Conservation (phyloP, 2,113 vertebrate species). For the Gobius niger region DNA sequence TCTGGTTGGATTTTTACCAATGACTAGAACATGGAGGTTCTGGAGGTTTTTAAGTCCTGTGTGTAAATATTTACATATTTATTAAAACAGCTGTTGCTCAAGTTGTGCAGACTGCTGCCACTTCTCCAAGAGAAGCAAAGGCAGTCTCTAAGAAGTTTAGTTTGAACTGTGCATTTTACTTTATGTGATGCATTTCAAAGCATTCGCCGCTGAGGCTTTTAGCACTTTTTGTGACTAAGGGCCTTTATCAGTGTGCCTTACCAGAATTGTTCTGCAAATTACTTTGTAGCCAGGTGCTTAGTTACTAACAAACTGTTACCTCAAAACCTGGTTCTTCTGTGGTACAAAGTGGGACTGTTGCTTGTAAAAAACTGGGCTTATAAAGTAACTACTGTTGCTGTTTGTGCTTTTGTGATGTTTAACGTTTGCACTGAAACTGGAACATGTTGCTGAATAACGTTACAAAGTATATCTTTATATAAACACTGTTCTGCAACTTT, state of each 20-base stretch:
- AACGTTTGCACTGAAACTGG: constrained; percentile 60
- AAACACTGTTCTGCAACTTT: constrained; percentile 49
- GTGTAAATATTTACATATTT: constrained; percentile 21
- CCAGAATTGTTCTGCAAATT: constrained; percentile 18
- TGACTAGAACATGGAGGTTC: constrained; percentile 1
- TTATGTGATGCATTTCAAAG: constrained; percentile 18
- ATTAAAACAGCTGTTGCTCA: constrained; percentile 19
- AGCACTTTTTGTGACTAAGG: constrained; percentile 41
- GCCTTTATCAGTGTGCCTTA: constrained; percentile 60
- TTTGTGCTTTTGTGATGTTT: constrained; percentile 8
- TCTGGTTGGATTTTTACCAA: neutral
- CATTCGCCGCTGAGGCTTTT: constrained; percentile 67
- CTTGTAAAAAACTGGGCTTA: neutral
- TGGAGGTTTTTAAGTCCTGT: constrained; percentile 20
- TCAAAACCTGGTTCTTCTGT: neutral
- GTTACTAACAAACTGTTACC: constrained; percentile 29
- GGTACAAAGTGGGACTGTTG: neutral
- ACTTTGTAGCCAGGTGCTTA: constrained; percentile 18
- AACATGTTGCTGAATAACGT: constrained; percentile 12
- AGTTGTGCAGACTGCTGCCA: neutral
- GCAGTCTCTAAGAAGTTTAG: constrained; percentile 10
- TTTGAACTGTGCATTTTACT: constrained; percentile 11
- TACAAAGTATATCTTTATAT: constrained; percentile 43
- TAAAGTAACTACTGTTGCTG: neutral
- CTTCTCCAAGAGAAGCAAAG: neutral